phyloP scores from a whole-genome alignment of 2,888 invertebrate genomes.

The Thysanoteuthis rhombus region DNA sequence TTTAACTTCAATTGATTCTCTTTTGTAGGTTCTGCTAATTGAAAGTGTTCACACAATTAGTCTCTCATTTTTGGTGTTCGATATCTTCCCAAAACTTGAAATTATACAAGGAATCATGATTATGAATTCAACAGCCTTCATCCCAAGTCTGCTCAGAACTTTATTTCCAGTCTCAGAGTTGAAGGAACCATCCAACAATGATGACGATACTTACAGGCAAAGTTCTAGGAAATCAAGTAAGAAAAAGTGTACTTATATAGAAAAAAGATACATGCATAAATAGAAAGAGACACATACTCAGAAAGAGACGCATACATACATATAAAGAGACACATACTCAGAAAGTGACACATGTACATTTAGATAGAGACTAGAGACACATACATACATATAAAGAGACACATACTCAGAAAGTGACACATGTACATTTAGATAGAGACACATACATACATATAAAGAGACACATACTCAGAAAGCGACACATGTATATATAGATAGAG shows the following conservation, averaged over 20 bases:
- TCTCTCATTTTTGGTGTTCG: slow-evolving; percentile 58
- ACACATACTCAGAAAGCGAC: too few relatives aligned
- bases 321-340: background rate
- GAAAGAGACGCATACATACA: background rate
- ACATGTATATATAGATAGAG: too few relatives aligned
- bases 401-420: background rate
- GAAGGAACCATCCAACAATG: background rate
- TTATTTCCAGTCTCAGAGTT: slow-evolving; percentile 34
- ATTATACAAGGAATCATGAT: slow-evolving; percentile 55
- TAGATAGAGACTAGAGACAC: too few relatives aligned
- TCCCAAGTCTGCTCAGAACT: slow-evolving; percentile 58
- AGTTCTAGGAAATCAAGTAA: background rate
- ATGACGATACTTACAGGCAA: background rate
- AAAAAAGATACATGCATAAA: too few relatives aligned
- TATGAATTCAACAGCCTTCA: slow-evolving; percentile 51
- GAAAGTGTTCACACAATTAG: slow-evolving; percentile 55
- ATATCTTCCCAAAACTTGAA: slow-evolving; percentile 57
- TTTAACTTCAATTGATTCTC: background rate
- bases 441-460: too few relatives aligned
- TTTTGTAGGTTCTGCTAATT: slow-evolving; percentile 45
- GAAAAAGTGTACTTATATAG: background rate
- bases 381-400: too few relatives aligned
- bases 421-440: background rate
- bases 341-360: too few relatives aligned
- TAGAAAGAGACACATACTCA: background rate